A percentile compares a stretch with the other conserved stretches of the same genome.
Conservation (phyloP, 2,113 vertebrate genomes). For the Bubo bubo region DNA sequence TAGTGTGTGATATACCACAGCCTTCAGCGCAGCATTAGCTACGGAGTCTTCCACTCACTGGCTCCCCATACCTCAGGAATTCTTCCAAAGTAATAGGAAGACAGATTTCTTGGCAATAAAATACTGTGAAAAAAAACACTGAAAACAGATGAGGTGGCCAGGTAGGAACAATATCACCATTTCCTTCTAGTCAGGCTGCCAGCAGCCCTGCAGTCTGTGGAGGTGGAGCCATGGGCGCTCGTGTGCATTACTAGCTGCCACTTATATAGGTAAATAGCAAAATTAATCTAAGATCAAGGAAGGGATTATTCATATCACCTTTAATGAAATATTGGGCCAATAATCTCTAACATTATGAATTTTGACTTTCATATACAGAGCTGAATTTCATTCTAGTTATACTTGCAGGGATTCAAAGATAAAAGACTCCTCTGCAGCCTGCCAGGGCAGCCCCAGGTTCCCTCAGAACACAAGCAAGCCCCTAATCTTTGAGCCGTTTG, state of each 20-base stretch:
- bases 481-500: neutral
- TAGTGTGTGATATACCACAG: neutral
- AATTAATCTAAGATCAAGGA: neutral
- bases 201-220: neutral
- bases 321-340: neutral
- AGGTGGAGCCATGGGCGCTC: accelerated
- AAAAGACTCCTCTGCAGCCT: neutral
- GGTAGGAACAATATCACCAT: neutral
- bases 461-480: neutral
- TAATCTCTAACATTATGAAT: neutral
- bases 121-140: neutral
- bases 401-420: neutral
- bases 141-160: neutral
- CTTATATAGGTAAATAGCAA: neutral
- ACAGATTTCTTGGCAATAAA: neutral
- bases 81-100: neutral
- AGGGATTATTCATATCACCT: neutral
- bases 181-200: neutral
- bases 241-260: neutral
- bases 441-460: neutral
- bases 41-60: neutral
- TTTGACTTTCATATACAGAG: neutral
- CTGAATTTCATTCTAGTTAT: neutral
- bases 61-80: neutral
- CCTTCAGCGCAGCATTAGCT: neutral